Base-by-base conservation (phyloP, 2,797 vertebrate genomes). In the Oryzias sinensis region DNA sequence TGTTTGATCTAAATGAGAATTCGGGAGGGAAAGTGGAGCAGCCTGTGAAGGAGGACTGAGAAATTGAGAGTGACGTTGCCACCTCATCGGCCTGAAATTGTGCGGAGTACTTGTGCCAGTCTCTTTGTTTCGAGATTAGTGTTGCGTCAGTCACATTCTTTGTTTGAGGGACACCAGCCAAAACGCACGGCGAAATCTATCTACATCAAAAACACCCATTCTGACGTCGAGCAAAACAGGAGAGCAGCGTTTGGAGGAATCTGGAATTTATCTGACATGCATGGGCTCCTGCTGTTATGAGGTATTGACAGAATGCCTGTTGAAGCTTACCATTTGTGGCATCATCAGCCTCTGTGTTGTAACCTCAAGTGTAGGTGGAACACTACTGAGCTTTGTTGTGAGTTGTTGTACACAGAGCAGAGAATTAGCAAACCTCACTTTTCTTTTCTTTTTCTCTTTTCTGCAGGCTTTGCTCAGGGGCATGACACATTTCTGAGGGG, bases 401-500 rank as follows among this genome's bases (percentile, higher is more conserved):
- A 24, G 54, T 60, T 50, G 52, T 46, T 62, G 56, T 65, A 58
- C 63, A 60, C 66, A 51, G 58, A 55, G 65, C 56, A 42, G 65
- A 62, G 76, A 87, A 81, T 85, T 74, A 81, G 59, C 57, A 77
- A 76, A 72, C 69, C 76, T 54, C 41, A 25, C 17, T 46, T 46
- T 25, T 45, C n/a, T 16, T 22, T 5, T n/a, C 17, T 41, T 44
- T 49, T 45, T 47, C 47, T 64, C 53, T 60, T 68, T 63, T 58
- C 82, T 81, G 64, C 71, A 58, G 87, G 84, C 84, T 87, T 86
- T 84, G 83, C 88, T 88, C 76, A 68, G 77, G 85, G 89, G 79
- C 81, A 88, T 87, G 82, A 87, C 85, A 89, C 82, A 88, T 89
- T 90, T 90, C 85, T 86, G 72, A 82, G 74, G 83, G 84, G 85